Base-by-base conservation (phyloP, 1,140 invertebrate genomes). In the Argopecten irradians region DNA sequence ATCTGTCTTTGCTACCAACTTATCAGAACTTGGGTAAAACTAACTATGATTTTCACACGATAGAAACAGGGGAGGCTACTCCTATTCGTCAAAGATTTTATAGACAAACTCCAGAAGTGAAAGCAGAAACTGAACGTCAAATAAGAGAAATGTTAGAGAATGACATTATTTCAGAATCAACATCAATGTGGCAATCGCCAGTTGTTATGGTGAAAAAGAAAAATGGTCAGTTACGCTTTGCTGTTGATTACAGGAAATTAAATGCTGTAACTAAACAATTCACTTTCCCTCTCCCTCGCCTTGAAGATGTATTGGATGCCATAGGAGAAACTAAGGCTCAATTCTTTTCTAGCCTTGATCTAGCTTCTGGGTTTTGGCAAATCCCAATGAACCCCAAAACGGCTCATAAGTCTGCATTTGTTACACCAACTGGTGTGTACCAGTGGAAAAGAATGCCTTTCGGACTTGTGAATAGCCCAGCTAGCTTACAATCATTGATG, bases 211-310 rank as follows among this genome's bases (percentile, higher is more conserved):
- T 95, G 0, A 91, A 90, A 11, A 96, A 96, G 87, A 91, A 93
- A 85, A 91, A 94, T 87, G 95, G 93, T 9, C 87, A 88, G 11
- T n/a, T n/a, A n/a, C n/a, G n/a, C n/a, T n/a, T n/a, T n/a, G n/a
- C 95, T 93, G 95, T 96, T 0, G 96, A 96, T 91, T 96, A 96
- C 88, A 90, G 95, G 7, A 71, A 85, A 22, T 88, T 96, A 0
- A 96, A 96, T 90, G 82, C 91, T 0, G 34, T 93, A 9, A 96
- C 95, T 9, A 86, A 55, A 83, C 86, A 71, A 41, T 39, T 39
- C 19, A 46, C 35, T 33, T 90, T 34, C 19, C 89, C 89, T 8
- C 35, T 91, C 5, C 84, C 86, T 41, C 22, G 82, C 8, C 41
- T 91, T 35, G 85, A 89, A 43, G 89, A 90, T 88, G 91, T 89